Base-by-base conservation (phyloP, 1,140 invertebrate species). In the Cepaea nemoralis region DNA sequence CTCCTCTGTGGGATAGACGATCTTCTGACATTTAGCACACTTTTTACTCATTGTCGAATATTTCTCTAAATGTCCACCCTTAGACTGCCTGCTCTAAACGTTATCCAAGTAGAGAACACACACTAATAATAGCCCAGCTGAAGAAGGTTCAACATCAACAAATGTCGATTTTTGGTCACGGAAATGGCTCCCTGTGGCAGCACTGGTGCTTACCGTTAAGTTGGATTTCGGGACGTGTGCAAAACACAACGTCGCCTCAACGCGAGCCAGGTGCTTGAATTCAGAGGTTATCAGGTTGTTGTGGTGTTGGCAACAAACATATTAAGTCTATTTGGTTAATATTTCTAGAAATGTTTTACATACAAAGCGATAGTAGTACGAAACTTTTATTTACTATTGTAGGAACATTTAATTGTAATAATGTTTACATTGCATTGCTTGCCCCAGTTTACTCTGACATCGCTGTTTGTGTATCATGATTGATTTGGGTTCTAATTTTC, bases 1-100 rank as follows among this genome's bases (percentile, higher is more conserved):
- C 93, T 99, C 97, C 94, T 99, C 98, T 87, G 97, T 96, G 69
- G 98, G 97, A 94, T 99, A 99, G 86, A 99, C 98, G 87, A 96
- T 96, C 94, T 99, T 99, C 90, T 81, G 74, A 77, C 89, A 90
- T 77, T 86, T 85, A 83, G 83, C 87, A 84, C 89, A 90, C 82
- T 85, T 85, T 82, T 88, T 88, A 66, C 75, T 85, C 84, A 85
- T 85, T 66, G 77, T 83, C 39, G 35, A 22, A n/a, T 24, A 67
- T 40, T 77, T 45, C n/a, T 14, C 48, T 33, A 24, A 35, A 31
- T 31, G 24, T 55, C 24, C 39, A 3, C 1, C 14, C 10, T n/a
- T 45, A 24, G 77, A 55, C 45, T n/a, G 19, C 14, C 39, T 24
- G 35, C 45, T 35, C 40, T 55, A 14, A 42, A 80, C 31, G 31